Evolutionary conservation across 2,888 invertebrate genomes (phyloP).

Genomic region (Augiades crinisus): DNA sequence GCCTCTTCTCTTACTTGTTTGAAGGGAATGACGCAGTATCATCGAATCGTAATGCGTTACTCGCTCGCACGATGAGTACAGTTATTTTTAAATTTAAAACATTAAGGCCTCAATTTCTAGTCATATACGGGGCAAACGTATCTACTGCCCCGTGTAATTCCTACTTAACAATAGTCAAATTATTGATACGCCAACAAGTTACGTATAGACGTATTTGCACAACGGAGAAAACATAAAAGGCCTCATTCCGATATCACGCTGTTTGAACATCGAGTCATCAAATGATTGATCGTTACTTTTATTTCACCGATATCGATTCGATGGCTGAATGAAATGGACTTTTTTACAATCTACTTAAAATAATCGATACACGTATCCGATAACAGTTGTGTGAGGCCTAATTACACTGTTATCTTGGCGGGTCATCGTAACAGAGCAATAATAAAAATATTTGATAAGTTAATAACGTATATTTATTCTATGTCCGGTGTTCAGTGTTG

Average conservation of each 20-base stretch:
- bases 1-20: too few species aligned
- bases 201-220: not conserved
- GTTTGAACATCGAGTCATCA: slow-evolving; percentile 71
- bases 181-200: too few species aligned
- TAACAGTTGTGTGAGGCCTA: slow-evolving; percentile 73
- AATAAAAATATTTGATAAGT: slow-evolving; percentile 71
- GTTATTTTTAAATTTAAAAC: too few species aligned
- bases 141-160: too few species aligned
- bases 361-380: slow-evolving; percentile 75
- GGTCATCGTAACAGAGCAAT: slow-evolving; percentile 65
- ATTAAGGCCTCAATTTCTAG: too few species aligned
- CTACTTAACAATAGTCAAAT: too few species aligned
- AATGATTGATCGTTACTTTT: slow-evolving; percentile 75
- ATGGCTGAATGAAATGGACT: slow-evolving; percentile 56
- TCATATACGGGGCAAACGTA: too few species aligned
- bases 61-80: too few species aligned
- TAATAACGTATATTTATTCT: slow-evolving; percentile 55
- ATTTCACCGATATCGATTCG: slow-evolving; percentile 68
- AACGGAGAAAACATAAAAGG: slow-evolving; percentile 7
- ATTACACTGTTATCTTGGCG: slow-evolving; percentile 72
- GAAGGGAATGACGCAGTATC: too few species aligned
- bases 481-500: slow-evolving; percentile 34
- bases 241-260: slow-evolving; percentile 40
- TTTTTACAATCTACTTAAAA: slow-evolving; percentile 71
- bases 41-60: too few species aligned